These are phyloP conservation scores for Polymixis lichenea DNA, from an alignment of 2,888 invertebrate species.

Conservation along the genomic window DNA sequence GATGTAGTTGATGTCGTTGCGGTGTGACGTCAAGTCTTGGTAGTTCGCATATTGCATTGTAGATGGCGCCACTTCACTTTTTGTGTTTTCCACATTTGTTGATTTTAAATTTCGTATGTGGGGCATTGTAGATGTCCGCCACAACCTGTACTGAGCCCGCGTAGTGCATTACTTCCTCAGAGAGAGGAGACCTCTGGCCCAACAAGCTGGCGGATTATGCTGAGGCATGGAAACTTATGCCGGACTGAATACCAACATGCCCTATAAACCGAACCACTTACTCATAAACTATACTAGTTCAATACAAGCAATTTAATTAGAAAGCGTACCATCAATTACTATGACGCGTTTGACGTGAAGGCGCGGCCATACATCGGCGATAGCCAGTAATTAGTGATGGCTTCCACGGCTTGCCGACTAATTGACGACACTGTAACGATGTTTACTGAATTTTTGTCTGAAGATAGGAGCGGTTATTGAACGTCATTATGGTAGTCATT, in stretches of 20 bases:
- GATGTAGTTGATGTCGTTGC: no score
- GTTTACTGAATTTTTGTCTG: constrained; percentile 67
- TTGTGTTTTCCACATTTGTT: no score
- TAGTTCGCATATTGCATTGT: no score
- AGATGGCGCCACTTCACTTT: no score
- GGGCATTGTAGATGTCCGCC: no score
- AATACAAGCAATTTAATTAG: constrained; percentile 81
- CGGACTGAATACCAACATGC: background rate
- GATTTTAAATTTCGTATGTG: no score
- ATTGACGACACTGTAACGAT: constrained; percentile 69
- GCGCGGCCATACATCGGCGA: constrained; percentile 74
- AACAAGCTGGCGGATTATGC: background rate
- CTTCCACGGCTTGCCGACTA: constrained; percentile 49
- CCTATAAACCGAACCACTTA: constrained; percentile 16
- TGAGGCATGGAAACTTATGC: background rate
- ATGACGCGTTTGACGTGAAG: constrained; percentile 80
- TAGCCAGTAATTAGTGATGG: constrained; percentile 77
- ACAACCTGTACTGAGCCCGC: no score
- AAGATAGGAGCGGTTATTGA: constrained; percentile 61
- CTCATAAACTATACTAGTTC: constrained; percentile 53
- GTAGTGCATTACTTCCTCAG: background rate
- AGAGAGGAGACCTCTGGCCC: background rate
- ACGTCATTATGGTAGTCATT: constrained; percentile 51
- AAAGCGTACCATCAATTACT: constrained; percentile 84
- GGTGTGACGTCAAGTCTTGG: no score